phyloP scores from a whole-genome alignment of 1,140 invertebrate genomes.

The Leptinotarsa undecemlineata region DNA sequence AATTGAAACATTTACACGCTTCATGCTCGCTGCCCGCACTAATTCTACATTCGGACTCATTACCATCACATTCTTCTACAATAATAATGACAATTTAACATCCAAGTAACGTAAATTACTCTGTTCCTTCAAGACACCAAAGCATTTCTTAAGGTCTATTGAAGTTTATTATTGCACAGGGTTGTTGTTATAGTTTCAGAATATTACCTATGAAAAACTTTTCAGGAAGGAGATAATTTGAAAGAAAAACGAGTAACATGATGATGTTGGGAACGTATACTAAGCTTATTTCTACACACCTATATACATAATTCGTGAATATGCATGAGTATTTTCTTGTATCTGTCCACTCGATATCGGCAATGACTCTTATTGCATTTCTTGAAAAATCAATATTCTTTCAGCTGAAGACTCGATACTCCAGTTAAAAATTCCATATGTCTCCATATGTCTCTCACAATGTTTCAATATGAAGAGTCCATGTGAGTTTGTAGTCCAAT shows the following conservation, averaged over 20 bases:
- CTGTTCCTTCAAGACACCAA: background rate
- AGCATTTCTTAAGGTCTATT: background rate
- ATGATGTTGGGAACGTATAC: no score
- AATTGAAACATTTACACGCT: conserved; percentile 16
- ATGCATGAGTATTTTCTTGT: no score
- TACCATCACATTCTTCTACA: conserved; percentile 2
- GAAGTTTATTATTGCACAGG: background rate
- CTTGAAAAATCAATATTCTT: background rate
- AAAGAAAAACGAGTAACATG: no score
- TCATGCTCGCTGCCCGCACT: conserved; percentile 9
- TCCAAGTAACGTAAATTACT: background rate
- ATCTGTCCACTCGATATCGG: no score
- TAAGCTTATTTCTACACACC: no score
- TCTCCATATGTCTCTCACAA: no score
- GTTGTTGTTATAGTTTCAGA: background rate
- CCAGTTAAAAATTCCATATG: no score
- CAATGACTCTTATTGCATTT: background rate
- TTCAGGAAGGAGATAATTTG: no score
- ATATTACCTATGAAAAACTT: background rate
- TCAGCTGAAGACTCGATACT: no score
- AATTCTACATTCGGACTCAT: conserved; percentile 7
- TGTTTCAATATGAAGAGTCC: no score
- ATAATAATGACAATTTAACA: conserved; percentile 17
- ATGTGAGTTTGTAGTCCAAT: no score
- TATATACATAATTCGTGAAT: no score